Base-by-base conservation (phyloP, 2,113 vertebrate species). In the Nothoprocta perdicaria region DNA sequence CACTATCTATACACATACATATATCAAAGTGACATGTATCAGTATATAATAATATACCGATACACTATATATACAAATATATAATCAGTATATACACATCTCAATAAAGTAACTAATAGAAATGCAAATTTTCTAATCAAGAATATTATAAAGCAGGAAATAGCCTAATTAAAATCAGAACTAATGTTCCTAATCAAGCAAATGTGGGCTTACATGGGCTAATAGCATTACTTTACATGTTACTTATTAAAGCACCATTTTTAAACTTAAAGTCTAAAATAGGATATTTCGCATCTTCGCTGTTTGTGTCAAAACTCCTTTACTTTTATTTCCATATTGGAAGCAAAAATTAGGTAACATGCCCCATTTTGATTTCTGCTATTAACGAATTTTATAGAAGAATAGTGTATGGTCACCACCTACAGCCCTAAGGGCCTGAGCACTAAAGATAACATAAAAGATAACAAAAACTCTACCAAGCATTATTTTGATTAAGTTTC, bases 381-480 rank as follows among this genome's bases (percentile, higher is more conserved):
- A 84, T 62, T 88, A 90, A 79, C 93, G 66, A 40, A 84, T 86
- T 95, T 95, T 75, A 57, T 22, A 84, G 92, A 95, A 68, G 80
- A 91, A 80, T 71, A 67, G 21, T 60, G 46, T 52, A 78, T 0
- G 0, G 73, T 80, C 76, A 83, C 41, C 77, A 52, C 57, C 73
- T 63, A 35, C 41, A 89, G 88, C 76, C 82, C 85, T 83, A 22
- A 72, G 62, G 73, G 80, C 52, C 22, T 17, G 24, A 90, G n/a
- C 52, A 79, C 58, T 38, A 92, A 86, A 92, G 88, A 80, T 89
- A 95, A 67, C 57, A 80, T 78, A 65, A 80, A 80, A 91, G 57
- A 94, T 65, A 86, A 6, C 61, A 78, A 9, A 80, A 88, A 77
- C 57, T 67, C 80, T 57, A 93, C 65, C 91, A 78, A 92, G 81